Percentiles rank a stretch among this genome's conserved stretches.
These are phyloP conservation scores for Epinephelus lanceolatus DNA, from an alignment of 2,113 vertebrate species.

Conservation along the genomic window DNA sequence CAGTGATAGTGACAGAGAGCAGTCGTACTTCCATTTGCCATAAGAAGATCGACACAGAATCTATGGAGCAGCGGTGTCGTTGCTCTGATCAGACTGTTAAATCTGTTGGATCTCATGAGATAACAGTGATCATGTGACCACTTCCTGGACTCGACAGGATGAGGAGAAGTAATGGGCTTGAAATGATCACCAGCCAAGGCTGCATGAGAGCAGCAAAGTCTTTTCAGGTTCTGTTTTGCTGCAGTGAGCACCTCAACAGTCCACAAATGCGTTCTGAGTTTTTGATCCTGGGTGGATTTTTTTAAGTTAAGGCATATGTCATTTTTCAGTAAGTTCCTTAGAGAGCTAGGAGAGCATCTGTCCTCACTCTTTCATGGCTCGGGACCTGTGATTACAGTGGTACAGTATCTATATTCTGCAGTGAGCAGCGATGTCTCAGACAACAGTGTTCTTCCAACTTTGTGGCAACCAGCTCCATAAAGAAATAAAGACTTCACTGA, in stretches of 20 bases:
- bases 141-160: background rate
- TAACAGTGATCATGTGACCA: background rate
- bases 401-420: too few relatives aligned
- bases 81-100: background rate
- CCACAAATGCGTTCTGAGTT: background rate
- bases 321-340: background rate
- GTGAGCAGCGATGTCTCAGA: too few relatives aligned
- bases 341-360: background rate
- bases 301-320: background rate
- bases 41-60: background rate
- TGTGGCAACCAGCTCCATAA: too few relatives aligned
- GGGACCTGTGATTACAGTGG: background rate
- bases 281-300: background rate
- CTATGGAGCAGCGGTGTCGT: background rate
- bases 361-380: background rate
- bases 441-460: too few relatives aligned
- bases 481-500: background rate
- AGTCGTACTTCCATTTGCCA: background rate
- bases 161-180: background rate
- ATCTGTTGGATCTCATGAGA: background rate
- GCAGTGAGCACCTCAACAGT: background rate
- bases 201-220: background rate
- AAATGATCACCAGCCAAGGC: background rate
- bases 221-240: slow-evolving; percentile 10
- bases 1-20: background rate